Base-by-base conservation (phyloP, 1,140 invertebrate genomes). In the Listronotus bonariensis region DNA sequence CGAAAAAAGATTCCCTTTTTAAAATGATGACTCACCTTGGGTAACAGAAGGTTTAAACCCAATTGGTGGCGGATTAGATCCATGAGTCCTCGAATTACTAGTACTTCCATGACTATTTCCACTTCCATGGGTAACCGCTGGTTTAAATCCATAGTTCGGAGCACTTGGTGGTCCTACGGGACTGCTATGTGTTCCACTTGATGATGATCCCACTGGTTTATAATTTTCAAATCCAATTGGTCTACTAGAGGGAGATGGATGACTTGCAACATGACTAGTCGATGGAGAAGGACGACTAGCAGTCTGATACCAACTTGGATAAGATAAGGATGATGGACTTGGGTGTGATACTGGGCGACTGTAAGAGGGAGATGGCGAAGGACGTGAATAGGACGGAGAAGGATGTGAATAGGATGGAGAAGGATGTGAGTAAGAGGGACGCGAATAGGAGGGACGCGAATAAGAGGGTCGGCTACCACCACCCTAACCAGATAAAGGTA, bases 221-320 rank as follows among this genome's bases (percentile, higher is more conserved):
- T 34, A n/a, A 53, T 49, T n/a, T 34, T 58, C 18, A 31, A 57
- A 65, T 42, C 63, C 63, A 9, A 65, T 65, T 17, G 56, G 56
- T 36, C 31, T 17, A 11, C 43, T n/a, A 18, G 6, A 14, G 1
- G 42, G 34, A 36, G 34, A 36, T 10, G 34, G 34, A 36, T 36
- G 34, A 8, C 34, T 38, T 8, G 12, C 45, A 45, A 17, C 32
- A 26, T 17, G 15, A 54, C 15, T 49, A 26, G 20, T 26, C 7
- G 45, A 36, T n/a, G 48, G 31, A 26, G 48, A 32, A 1, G 46
- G 58, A n/a, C 34, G n/a, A 14, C 31, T 8, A 26, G 20, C 20
- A 26, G 20, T 26, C 20, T 26, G 20, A 5, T 26, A 26, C 6
- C 32, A 14, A 14, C 31, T 15, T 42, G 48, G 48, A 17, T 41